These are phyloP conservation scores for Napeogenes sylphis DNA, from an alignment of 2,888 invertebrate species.

Conservation along the genomic window DNA sequence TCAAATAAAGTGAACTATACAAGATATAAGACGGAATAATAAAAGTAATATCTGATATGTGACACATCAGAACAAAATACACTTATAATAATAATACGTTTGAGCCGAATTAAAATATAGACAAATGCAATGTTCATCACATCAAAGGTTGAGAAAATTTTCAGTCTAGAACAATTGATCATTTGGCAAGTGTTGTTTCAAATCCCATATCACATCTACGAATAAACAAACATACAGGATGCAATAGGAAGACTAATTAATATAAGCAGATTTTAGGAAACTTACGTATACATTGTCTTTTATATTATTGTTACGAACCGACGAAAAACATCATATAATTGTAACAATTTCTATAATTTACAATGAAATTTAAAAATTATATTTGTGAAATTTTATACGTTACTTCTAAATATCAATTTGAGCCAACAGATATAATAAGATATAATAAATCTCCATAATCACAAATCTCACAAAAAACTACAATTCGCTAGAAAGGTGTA, in stretches of 20 bases:
- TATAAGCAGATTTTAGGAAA: slow-evolving; percentile 28
- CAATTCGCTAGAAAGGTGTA: slow-evolving; percentile 40
- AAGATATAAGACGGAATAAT: slow-evolving; percentile 41
- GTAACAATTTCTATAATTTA: background rate
- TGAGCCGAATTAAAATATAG: slow-evolving; percentile 46
- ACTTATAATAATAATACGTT: slow-evolving; percentile 39
- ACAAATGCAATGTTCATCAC: slow-evolving; percentile 33
- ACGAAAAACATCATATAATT: slow-evolving; percentile 9
- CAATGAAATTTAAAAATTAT: background rate
- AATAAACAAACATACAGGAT: slow-evolving; percentile 53
- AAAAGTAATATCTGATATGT: slow-evolving; percentile 54
- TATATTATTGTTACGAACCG: slow-evolving; percentile 26
- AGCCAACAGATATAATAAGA: slow-evolving; percentile 16
- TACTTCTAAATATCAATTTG: slow-evolving; percentile 10
- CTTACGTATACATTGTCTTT: slow-evolving; percentile 26
- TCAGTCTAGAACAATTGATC: slow-evolving; percentile 76
- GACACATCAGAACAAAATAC: slow-evolving; percentile 32
- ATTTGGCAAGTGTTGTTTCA: slow-evolving; percentile 75
- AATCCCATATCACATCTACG: slow-evolving; percentile 49
- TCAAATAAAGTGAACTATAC: slow-evolving; percentile 46
- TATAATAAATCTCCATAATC: slow-evolving; percentile 4
- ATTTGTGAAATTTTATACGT: background rate
- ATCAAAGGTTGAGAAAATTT: slow-evolving; percentile 37
- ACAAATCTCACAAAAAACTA: slow-evolving; percentile 13
- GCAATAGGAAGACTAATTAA: slow-evolving; percentile 69